Evolutionary conservation across 1,140 invertebrate genomes (phyloP).

Genomic region (Drosophila sp.): DNA sequence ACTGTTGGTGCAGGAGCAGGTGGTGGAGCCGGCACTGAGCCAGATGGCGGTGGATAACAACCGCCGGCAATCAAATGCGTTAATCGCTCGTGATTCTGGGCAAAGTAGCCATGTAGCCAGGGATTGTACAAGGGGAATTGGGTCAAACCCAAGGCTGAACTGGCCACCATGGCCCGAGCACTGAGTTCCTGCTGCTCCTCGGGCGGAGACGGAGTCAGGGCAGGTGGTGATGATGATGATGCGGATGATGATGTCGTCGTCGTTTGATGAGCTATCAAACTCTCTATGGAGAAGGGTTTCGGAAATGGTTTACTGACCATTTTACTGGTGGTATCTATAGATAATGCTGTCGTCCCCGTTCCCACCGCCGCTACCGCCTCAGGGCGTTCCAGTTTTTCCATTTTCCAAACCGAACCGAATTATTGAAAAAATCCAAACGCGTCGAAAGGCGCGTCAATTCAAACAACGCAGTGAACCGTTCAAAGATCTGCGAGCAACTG

Average conservation of each 20-base stretch:
- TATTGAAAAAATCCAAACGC: too few species aligned
- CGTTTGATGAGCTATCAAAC: conserved; percentile 75
- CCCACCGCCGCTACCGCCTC: conserved; percentile 44
- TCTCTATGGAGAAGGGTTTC: conserved; percentile 82
- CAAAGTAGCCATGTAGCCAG: conserved; percentile 80
- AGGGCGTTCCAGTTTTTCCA: conserved; percentile 60
- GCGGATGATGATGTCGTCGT: conserved; percentile 38
- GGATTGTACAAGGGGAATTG: conserved; percentile 82
- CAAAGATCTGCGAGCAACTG: conserved; percentile 76
- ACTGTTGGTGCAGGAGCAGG: conserved; percentile 32
- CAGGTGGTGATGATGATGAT: conserved; percentile 19
- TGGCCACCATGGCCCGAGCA: conserved; percentile 72
- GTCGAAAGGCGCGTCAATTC: conserved; percentile 27
- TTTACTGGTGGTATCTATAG: conserved; percentile 47
- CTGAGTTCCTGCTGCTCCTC: conserved; percentile 58
- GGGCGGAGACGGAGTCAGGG: conserved; percentile 32
- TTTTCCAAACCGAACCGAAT: conserved; percentile 10
- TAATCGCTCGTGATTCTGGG: conserved; percentile 78
- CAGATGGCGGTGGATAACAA: conserved; percentile 45
- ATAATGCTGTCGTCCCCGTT: conserved; percentile 24
- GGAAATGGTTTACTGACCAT: conserved; percentile 66
- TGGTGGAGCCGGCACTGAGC: conserved; percentile 14
- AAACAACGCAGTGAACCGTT: conserved; percentile 77
- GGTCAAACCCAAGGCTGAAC: conserved; percentile 69
- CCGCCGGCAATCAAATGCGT: conserved; percentile 75